Evolutionary conservation across 2,797 vertebrate genomes (phyloP), one percentile per base, ranked within the genome.

Genomic region (Rhynchotus rufescens): DNA sequence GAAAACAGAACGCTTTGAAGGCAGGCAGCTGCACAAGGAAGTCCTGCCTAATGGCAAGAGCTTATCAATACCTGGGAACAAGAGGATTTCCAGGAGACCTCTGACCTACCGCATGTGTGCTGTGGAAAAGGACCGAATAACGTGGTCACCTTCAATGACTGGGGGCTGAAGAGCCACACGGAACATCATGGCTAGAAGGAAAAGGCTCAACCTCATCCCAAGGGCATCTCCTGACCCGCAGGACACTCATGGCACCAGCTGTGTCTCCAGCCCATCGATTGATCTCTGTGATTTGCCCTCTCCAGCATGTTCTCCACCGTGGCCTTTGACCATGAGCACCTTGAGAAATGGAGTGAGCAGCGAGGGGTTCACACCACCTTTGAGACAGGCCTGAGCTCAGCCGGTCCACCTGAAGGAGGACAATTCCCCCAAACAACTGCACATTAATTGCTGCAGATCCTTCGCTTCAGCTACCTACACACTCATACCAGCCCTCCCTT

Each of bases 121-220:
- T 65, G 62, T 65, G 62, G 21, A n/a, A 44, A 56, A 56, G 54
- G 28, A 17, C 44, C n/a, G 40, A 21, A 30, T 44, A 30, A 14
- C 19, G 21, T n/a, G 26, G 19, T 20, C 40, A 30, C 17, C 19
- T 28, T 17, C 28, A 44, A 15, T 30, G 62, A 44, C 19, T 20
- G 30, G 26, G 34, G 40, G 11, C 26, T 40, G 26, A 42, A 44
- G 30, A 65, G 94, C 73, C 72, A 84, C 82, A 92, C 68, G 52
- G 76, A 89, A 67, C 79, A 51, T 49, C 14, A 82, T 82, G 80
- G 77, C 93, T 92, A 79, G 87, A 75, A 44, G 44, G 38, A n/a
- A 22, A 65, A 65, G 30, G 20, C 40, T 19, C 61, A 38, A 64
- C 38, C 19, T 17, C 28, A 30, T 30, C 28, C 28, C 52, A 54